These are phyloP conservation scores for Microcaecilia unicolor DNA, from an alignment of 2,797 vertebrate species.

Conservation along the genomic window DNA sequence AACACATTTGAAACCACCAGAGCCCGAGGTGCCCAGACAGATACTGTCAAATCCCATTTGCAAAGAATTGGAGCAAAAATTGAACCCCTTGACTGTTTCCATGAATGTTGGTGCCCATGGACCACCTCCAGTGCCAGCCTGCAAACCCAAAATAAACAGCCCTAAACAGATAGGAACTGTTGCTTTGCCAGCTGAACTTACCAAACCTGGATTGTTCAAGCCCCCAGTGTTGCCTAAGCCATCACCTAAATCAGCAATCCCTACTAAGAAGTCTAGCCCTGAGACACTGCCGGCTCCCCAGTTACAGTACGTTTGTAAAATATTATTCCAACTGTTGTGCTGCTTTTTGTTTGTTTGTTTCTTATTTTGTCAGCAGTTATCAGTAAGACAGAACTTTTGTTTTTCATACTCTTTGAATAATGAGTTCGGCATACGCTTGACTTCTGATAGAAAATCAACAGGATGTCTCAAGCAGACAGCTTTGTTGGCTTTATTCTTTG, in stretches of 20 bases:
- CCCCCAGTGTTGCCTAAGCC: conserved; percentile 43
- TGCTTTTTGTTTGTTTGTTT: too few species aligned
- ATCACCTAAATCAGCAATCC: background rate
- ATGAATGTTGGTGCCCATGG: conserved; percentile 24
- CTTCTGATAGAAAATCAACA: too few species aligned
- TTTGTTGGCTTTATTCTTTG: too few species aligned
- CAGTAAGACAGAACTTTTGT: too few species aligned
- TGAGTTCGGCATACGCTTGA: too few species aligned
- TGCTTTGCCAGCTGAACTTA: conserved; percentile 4
- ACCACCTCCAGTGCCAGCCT: conserved; percentile 19
- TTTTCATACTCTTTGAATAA: too few species aligned
- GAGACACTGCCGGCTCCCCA: conserved; percentile 36
- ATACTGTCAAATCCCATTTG: conserved; percentile 26
- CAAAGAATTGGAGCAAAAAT: conserved; percentile 43
- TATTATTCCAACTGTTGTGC: too few species aligned
- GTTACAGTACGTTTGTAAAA: conserved; percentile 88
- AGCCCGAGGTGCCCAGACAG: conserved; percentile 15
- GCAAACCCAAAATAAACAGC: conserved; percentile 36
- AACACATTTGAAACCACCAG: background rate
- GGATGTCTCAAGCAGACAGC: too few species aligned
- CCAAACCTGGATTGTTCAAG: conserved; percentile 36
- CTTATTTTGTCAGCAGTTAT: too few species aligned
- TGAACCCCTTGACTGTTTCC: background rate
- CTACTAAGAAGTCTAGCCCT: conserved; percentile 26
- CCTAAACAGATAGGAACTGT: conserved; percentile 17